Evolutionary conservation across 2,113 vertebrate species (phyloP).

Genomic region (Prunella fulvescens): DNA sequence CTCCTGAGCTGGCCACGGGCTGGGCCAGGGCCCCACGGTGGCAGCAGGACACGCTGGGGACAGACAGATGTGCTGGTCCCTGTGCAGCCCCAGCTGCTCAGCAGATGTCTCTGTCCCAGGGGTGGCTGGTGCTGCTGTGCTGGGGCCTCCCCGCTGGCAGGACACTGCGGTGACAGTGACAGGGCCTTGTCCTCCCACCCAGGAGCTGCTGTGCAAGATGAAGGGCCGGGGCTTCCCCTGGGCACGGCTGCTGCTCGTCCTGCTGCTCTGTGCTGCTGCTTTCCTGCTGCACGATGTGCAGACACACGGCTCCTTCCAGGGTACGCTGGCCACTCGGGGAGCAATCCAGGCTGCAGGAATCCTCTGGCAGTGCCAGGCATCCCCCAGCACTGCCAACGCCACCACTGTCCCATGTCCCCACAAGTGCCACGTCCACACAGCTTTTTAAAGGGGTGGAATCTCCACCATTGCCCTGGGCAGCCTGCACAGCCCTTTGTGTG

Average conservation of each 20-base stretch:
- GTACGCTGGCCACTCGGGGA: neutral
- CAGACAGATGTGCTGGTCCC: neutral
- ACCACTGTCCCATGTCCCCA: rapidly evolving
- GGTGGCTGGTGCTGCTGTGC: neutral
- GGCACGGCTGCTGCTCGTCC: slow-evolving; percentile 77
- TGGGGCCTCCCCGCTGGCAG: rapidly evolving
- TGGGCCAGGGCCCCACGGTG: rapidly evolving
- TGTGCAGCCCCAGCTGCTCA: neutral
- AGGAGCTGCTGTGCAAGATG: slow-evolving; percentile 83
- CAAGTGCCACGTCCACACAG: rapidly evolving
- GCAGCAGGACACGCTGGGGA: rapidly evolving
- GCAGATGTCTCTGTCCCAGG: neutral
- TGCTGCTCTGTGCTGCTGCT: slow-evolving; percentile 73
- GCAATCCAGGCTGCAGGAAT: rapidly evolving
- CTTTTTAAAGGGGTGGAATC: neutral
- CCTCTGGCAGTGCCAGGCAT: neutral
- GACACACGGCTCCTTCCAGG: slow-evolving; percentile 81
- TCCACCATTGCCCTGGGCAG: neutral
- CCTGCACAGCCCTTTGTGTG: neutral
- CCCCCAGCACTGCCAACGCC: no score
- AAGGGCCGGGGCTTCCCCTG: slow-evolving; percentile 80
- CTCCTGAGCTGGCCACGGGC: rapidly evolving
- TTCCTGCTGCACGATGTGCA: slow-evolving; percentile 84
- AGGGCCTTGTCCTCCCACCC: neutral
- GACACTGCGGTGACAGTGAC: rapidly evolving